A percentile compares a stretch with the other conserved stretches of the same genome.
Conservation (phyloP, 2,797 vertebrate species). For the Melanotaenia pygmaea region DNA sequence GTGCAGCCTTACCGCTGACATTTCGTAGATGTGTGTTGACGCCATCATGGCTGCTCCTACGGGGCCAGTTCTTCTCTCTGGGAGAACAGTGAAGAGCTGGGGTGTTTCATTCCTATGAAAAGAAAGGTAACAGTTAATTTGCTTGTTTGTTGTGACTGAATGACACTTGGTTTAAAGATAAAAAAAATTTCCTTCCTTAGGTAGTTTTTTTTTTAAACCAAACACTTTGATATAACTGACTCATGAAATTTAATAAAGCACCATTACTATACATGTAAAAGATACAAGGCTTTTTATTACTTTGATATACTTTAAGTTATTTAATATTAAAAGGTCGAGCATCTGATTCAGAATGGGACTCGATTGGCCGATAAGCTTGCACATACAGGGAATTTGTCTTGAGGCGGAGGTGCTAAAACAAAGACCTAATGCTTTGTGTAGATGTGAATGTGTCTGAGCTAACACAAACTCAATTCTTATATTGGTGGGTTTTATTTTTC, state of each 20-base stretch:
- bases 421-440: too few species aligned
- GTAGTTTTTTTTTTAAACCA: too few species aligned
- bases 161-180: too few species aligned
- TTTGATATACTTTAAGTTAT: background rate
- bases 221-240: too few species aligned
- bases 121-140: background rate
- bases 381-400: too few species aligned
- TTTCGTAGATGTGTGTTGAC: conserved; percentile 94
- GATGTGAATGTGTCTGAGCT: too few species aligned
- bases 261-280: background rate
- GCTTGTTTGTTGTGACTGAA: background rate
- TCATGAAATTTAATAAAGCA: too few species aligned
- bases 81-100: conserved; percentile 90
- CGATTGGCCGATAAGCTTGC: too few species aligned
- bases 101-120: conserved; percentile 89
- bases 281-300: background rate
- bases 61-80: conserved; percentile 87
- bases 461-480: background rate
- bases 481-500: too few species aligned
- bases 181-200: too few species aligned
- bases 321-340: background rate
- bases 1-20: conserved; percentile 82
- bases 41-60: conserved; percentile 93
- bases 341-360: background rate
- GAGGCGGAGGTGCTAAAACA: too few species aligned